Base-by-base conservation (phyloP, 2,113 vertebrate species). In the Proteles cristata region DNA sequence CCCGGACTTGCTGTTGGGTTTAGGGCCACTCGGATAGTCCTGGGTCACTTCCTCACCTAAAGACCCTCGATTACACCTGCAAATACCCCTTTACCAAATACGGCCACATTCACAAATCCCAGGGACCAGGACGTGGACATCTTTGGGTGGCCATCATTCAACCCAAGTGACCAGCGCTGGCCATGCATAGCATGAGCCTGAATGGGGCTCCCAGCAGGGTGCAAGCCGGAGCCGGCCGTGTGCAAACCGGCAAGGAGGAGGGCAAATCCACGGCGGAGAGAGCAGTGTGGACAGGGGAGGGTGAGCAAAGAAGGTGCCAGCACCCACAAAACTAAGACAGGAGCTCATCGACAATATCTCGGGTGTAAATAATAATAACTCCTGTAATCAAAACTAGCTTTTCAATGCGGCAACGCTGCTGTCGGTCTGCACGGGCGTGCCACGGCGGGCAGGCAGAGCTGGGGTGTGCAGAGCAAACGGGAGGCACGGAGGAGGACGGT, bases 81-180 rank as follows among this genome's bases (percentile, higher is more conserved):
- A 25, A 31, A 81, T 25, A 71, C 25, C 65, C 16, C 28, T 35
- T 76, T n/a, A 9, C 55, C 33, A 16, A 31, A 50, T n/a, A 45
- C 11, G 55, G 33, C 17, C 69, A 11, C 73, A 25, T 4, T 26
- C 76, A 31, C 71, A 23, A 48, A 16, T 0, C 25, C 25, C 33
- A 16, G 39, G 55, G 45, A 16, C 4, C 1, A 11, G 25, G 50
- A 23, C 16, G 0, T 43, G n/a, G 19, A 4, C 8, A 0, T 11
- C 25, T 25, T 25, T 43, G 65, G 23, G 53, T 2, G 50, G 66
- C 65, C 39, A 11, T 12, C 23, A 0, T 7, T 35, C 50, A 11
- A 7, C 39, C 31, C 3, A 2, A 17, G 1, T 16, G 39, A 53
- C 55, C 9, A 26, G 11, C 6, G 5, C 58, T 31, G 33, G 11